These are phyloP conservation scores for Sus scrofa DNA, from an alignment of 2,113 vertebrate species.

Conservation along the genomic window T2T-Sscrofa CM000825.6:67762001-67762500, in stretches of 20 bases:
- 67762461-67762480: neutral
- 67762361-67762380: fast-evolving
- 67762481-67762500: fast-evolving
- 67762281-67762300: neutral
- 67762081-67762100: fast-evolving
- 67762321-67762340: fast-evolving
- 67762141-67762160: neutral
- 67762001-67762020: neutral
- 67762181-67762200: neutral
- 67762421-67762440: too few relatives aligned
- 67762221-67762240: neutral
- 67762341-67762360: too few relatives aligned
- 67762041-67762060: neutral
- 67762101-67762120: neutral
- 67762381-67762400: neutral
- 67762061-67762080: neutral
- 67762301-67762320: neutral
- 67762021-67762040: neutral
- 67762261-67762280: neutral
- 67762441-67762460: neutral
- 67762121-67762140: fast-evolving
- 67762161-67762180: fast-evolving
- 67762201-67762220: neutral
- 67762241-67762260: neutral
- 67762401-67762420: fast-evolving